Evolutionary conservation across 2,797 vertebrate genomes (phyloP).

Genomic region (Coluber constrictor): DNA sequence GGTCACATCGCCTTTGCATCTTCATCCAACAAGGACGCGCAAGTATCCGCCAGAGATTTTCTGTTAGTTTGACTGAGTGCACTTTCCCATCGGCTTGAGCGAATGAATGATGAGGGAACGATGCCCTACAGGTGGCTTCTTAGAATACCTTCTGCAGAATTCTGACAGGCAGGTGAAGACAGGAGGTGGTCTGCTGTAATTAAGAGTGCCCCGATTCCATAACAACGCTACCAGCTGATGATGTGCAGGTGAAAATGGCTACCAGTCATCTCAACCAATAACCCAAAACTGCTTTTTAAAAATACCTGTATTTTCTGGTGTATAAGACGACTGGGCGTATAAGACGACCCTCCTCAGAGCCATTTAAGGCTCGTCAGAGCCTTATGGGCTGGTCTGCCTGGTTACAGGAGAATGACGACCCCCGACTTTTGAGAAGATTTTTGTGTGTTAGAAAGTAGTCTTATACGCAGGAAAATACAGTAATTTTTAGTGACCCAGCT

Average conservation of each 20-base stretch:
- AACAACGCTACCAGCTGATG: background rate
- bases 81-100: background rate
- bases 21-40: background rate
- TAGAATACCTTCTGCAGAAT: background rate
- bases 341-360: too few relatives aligned
- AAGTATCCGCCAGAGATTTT: background rate
- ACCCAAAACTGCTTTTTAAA: background rate
- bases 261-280: background rate
- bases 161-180: background rate
- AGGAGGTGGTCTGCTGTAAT: background rate
- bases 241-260: background rate
- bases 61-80: background rate
- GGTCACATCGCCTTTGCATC: background rate
- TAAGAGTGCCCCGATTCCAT: too few relatives aligned
- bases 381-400: too few relatives aligned
- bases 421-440: too few relatives aligned
- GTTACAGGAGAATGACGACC: too few relatives aligned
- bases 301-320: too few relatives aligned
- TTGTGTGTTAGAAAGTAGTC: too few relatives aligned
- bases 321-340: too few relatives aligned
- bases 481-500: background rate
- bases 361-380: too few relatives aligned
- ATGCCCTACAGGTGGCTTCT: background rate
- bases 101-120: too few relatives aligned
- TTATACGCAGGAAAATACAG: too few relatives aligned